Base-by-base conservation (phyloP, 2,797 vertebrate species). In the Tapera naevia region DNA sequence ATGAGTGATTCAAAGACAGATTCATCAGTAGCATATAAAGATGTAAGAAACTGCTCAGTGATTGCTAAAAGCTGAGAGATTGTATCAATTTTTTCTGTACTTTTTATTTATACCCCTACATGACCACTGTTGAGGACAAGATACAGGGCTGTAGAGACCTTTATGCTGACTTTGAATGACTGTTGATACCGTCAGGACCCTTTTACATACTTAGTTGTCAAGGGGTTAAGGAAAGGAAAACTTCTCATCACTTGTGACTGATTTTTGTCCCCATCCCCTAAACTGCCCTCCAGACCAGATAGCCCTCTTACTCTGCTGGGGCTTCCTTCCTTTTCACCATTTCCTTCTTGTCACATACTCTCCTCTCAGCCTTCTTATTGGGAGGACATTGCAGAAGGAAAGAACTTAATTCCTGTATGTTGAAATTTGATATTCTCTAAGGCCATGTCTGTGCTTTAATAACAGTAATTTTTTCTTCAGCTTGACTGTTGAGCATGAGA, bases 111-210 rank as follows among this genome's bases (percentile, higher is more conserved):
- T 45, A n/a, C 33, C 17, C 39, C 16, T 81, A 3, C 5, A 10
- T 13, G 33, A 56, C 12, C 28, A 13, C n/a, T 32, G 7, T 5
- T 83, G 25, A 2, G 7, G 2, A 3, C 0, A 4, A 8, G 7
- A 56, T 39, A 22, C 10, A 4, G 58, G 17, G 2, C 21, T 70
- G 2, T 16, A 8, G 22, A 58, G 50, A 43, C 18, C 30, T 43
- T 32, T 61, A 15, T 23, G 8, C 9, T 70, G 56, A 54, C 15
- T 69, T 56, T 30, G 33, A 53, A 28, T 16, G 43, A 39, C 17
- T 56, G 7, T 60, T 74, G 37, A 48, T 3, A 11, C 10, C n/a
- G 9, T 23, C 45, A 48, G n/a, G 22, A 25, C 11, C 7, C 7
- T 75, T 85, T 56, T 39, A 33, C 2, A 14, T 8, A 15, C 14